These are phyloP conservation scores for Pachyseris speciosa DNA, from an alignment of 64 coral and sea anemone species.

Conservation along the genomic window DNA sequence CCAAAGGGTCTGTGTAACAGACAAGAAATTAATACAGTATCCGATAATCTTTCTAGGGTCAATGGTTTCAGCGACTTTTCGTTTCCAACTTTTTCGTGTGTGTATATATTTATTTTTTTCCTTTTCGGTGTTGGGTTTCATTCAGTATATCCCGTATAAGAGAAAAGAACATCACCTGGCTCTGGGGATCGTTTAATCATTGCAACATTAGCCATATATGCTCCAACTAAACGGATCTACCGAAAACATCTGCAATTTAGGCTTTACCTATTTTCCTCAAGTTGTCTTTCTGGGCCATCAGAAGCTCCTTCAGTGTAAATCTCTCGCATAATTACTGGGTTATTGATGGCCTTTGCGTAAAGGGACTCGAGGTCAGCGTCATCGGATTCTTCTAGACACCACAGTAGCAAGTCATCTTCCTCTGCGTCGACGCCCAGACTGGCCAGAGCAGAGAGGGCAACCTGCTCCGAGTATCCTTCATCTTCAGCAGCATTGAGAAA, in stretches of 20 bases:
- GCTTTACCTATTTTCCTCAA: not conserved
- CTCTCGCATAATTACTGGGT: slow-evolving; percentile 14
- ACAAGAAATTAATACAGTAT: too few relatives aligned
- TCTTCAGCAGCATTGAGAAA: slow-evolving; percentile 6
- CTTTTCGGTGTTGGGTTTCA: too few relatives aligned
- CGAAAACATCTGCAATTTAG: not conserved
- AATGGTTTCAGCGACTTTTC: too few relatives aligned
- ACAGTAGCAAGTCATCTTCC: slow-evolving; percentile 43
- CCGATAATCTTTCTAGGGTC: too few relatives aligned
- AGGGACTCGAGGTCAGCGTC: slow-evolving; percentile 23
- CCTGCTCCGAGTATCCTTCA: slow-evolving; percentile 37
- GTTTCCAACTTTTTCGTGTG: too few relatives aligned
- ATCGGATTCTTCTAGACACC: slow-evolving; percentile 22
- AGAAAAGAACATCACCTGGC: too few relatives aligned
- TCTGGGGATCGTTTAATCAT: too few relatives aligned
- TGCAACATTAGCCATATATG: too few relatives aligned
- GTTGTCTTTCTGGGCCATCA: not conserved
- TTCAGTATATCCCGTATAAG: too few relatives aligned
- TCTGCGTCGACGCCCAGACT: slow-evolving; percentile 17
- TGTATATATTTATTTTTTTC: too few relatives aligned
- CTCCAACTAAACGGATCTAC: not conserved
- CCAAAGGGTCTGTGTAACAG: not conserved
- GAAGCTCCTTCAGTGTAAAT: not conserved
- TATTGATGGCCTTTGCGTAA: slow-evolving; percentile 12
- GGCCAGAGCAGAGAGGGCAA: slow-evolving; percentile 18